Percentiles rank a stretch among this genome's conserved stretches.
phyloP scores from a whole-genome alignment of 2,113 vertebrate species.

The Cynoglossus semilaevis region DNA sequence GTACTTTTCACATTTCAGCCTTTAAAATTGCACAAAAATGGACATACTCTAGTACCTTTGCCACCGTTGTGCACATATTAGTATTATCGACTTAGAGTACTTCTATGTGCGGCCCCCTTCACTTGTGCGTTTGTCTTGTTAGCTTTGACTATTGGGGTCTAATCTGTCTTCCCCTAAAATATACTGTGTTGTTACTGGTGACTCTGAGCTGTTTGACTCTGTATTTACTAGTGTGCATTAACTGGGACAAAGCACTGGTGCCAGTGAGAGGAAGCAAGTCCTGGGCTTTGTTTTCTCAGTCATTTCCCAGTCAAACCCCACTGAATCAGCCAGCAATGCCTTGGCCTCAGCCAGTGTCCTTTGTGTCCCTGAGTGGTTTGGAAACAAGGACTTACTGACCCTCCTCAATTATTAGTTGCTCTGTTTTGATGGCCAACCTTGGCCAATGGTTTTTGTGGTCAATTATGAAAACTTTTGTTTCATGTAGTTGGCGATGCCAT shows the following conservation, averaged over 20 bases:
- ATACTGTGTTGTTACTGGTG: conserved; percentile 64
- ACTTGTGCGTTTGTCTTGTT: too few species aligned
- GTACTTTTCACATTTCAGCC: too few species aligned
- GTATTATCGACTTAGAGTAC: too few species aligned
- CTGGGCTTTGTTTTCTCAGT: conserved; percentile 69
- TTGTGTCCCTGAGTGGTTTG: conserved; percentile 44
- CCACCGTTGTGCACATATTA: too few species aligned
- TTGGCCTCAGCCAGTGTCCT: conserved; percentile 52
- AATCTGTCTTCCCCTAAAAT: conserved; percentile 45
- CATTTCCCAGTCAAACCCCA: conserved; percentile 70
- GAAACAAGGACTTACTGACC: conserved; percentile 26
- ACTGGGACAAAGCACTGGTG: conserved; percentile 69
- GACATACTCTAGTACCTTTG: too few species aligned
- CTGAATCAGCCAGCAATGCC: conserved; percentile 57
- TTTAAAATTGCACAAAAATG: too few species aligned
- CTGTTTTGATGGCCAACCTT: neutral
- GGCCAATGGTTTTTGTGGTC: conserved; percentile 1
- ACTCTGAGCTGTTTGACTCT: conserved; percentile 62
- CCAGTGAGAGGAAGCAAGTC: conserved; percentile 68
- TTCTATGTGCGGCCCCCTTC: too few species aligned
- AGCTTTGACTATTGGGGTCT: conserved; percentile 46
- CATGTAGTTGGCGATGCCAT: neutral
- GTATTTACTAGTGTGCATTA: conserved; percentile 70
- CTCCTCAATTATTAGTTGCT: conserved; percentile 9
- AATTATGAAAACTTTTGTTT: neutral